Conservation (phyloP, 2,797 vertebrate genomes). For the Prionace glauca region DNA sequence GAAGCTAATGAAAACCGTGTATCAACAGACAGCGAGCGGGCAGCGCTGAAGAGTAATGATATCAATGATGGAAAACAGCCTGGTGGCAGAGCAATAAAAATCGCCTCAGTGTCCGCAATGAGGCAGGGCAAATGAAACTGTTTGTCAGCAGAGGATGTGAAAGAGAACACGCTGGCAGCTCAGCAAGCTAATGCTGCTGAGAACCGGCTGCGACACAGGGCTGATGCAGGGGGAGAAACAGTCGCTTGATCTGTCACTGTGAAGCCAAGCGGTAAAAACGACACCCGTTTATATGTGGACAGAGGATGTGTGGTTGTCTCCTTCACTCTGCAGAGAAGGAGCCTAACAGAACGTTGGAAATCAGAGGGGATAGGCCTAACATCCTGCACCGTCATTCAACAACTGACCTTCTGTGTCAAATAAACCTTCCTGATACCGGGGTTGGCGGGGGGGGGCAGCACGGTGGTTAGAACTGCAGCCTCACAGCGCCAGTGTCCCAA, state of each 20-base stretch:
- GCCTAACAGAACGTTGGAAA: neutral
- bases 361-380: neutral
- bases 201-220: neutral
- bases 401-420: neutral
- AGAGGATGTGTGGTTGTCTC: neutral
- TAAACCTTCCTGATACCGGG: neutral
- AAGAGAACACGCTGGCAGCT: neutral
- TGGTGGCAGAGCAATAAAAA: neutral
- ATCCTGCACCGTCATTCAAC: neutral
- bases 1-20: conserved; percentile 28
- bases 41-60: neutral
- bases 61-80: neutral
- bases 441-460: no score
- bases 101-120: neutral
- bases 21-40: neutral
- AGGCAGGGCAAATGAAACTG: neutral
- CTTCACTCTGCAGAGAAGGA: neutral
- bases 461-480: no score
- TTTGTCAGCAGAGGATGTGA: neutral
- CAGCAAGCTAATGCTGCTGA: neutral
- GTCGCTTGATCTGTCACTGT: neutral
- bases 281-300: neutral
- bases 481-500: no score
- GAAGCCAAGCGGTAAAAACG: neutral
- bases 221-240: neutral